Evolutionary conservation across 2,113 vertebrate species (phyloP), one percentile per base, ranked within the genome.

Genomic region (Cyrtonyx montezumae): DNA sequence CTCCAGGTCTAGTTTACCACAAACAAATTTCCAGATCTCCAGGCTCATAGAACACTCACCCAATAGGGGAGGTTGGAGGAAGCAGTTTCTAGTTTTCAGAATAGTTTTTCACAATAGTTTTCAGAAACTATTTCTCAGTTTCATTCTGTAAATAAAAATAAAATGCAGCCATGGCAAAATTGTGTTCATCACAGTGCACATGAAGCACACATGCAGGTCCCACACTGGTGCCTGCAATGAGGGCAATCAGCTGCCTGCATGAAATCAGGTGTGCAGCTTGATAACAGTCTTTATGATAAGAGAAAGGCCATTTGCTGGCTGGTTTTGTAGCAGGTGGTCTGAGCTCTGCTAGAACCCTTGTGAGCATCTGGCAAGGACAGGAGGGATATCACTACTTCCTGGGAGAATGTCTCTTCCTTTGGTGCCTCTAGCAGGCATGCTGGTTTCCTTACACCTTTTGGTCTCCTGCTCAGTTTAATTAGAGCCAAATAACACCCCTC

Each of bases 111-210:
- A n/a, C n/a, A n/a, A n/a, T n/a, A n/a, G n/a, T n/a, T n/a, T n/a
- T n/a, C n/a, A n/a, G n/a, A n/a, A n/a, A n/a, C n/a, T 48, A 79
- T 79, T 82, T 14, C 78, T 89, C 48, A 69, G 84, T 65, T 89
- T 62, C 49, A 36, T 68, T 36, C 48, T 79, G 67, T 76, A 61
- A 79, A 58, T 36, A n/a, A 9, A 59, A 71, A 75, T 21, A 36
- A 61, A 84, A 34, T 0, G 1, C 37, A 87, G 66, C 8, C 13
- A 14, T 20, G 48, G 55, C 67, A 91, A 92, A 92, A 77, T 26
- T 1, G 0, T 1, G 1, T 74, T 83, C 34, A 32, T 49, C n/a
- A 19, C 0, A 1, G 51, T 11, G 11, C 51, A 55, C 37, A 17
- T 0, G 0, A 51, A 80, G 65, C 4, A 7, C 12, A 37, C 3